Base-by-base conservation (phyloP, 2,888 invertebrate genomes). In the Megaustenia siamemsis region DNA sequence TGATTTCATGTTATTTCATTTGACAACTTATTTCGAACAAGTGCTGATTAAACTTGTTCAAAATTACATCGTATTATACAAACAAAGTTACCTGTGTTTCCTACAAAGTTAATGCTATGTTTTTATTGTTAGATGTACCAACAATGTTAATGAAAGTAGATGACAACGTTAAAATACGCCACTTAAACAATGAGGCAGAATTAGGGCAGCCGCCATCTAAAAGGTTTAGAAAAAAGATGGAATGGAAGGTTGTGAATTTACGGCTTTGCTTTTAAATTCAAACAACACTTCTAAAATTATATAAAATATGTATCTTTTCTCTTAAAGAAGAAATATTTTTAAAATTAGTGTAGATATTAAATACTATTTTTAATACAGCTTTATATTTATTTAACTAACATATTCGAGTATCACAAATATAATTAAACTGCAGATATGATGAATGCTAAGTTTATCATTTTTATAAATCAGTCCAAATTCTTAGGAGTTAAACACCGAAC, bases 131-230 rank as follows among this genome's bases (percentile, higher is more conserved):
- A 5, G 10, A 49, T 49, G 35, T 49, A 49, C 32, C 28, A 32
- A 35, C 49, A 73, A 32, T 28, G 32, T 73, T 45, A 73, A 73
- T 49, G 15, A 32, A 28, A 24, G 49, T 49, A 28, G 32, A 73
- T 21, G 24, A 73, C 12, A 73, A 35, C 12, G 18, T 73, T 49
- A 18, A 12, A 6, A 35, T 12, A 32, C 18, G 18, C 18, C 3
- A 32, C n/a, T 73, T 73, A 45, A 73, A 73, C 73, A 73, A 73
- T 73, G 73, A 73, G 73, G 32, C 73, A 49, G 35, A 73, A 49
- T 32, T 73, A 73, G 73, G 73, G 32, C 73, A 73, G 73, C 73
- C 73, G 73, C 73, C 73, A 73, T 73, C 73, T 32, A 73, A 73
- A 73, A n/a, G 49, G 73, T 73, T 49, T 73, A 32, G 32, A n/a